Evolutionary conservation across 2,113 vertebrate genomes (phyloP), one percentile per base, ranked within the genome.

Genomic region (Capreolus pygargus): DNA sequence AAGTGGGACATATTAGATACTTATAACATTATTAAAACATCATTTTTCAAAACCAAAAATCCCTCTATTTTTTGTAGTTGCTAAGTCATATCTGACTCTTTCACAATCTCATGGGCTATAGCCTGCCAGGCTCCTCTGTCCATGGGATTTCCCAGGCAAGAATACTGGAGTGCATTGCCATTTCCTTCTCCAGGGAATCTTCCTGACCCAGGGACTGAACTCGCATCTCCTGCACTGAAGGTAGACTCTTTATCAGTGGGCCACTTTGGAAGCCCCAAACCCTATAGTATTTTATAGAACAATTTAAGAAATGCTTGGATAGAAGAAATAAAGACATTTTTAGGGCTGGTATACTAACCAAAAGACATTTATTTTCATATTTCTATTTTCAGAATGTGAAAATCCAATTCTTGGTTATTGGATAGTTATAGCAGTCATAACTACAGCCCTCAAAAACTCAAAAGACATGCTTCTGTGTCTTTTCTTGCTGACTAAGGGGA

Each of bases 341-440:
- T 52, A 89, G 39, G 45, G 30, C 13, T 67, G 25, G 50, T 30
- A 67, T 23, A 86, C 67, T 70, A 64, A 94, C 57, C 23, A 89
- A 89, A 89, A 95, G 45, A 81, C 39, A 91, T 16, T 52, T 89
- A 28, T 76, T 82, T 74, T 92, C 12, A 3, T 33, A 25, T 50
- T 96, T 96, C 92, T 52, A 87, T 55, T 91, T 96, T 88, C 27
- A 58, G 82, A 94, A 86, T 57, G 61, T 55, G 28, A 79, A 96
- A 96, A 30, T 17, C 12, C 21, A 43, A 52, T 88, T 89, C 70
- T 82, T 50, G 25, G 30, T 78, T 61, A 67, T 21, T 52, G 74
- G 39, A 50, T 33, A 39, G 61, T 67, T 52, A 67, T 0, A 89
- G 57, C 43, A 79, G 64, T 27, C 36, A 23, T 27, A 83, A 83